phyloP scores from a whole-genome alignment of 2,797 vertebrate genomes.

The Pagetopsis macropterus region DNA sequence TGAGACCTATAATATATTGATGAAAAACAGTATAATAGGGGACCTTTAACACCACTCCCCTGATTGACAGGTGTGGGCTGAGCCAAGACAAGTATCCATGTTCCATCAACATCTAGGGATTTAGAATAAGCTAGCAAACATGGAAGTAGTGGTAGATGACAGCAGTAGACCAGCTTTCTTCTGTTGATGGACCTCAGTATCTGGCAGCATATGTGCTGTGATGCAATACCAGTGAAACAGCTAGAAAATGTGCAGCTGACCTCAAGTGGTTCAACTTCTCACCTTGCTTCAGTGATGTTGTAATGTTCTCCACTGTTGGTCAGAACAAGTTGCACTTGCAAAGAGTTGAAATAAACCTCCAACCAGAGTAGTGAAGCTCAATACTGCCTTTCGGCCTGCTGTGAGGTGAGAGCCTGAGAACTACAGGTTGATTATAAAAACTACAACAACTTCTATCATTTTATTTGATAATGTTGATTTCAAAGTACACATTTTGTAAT shows the following conservation, averaged over 20 bases:
- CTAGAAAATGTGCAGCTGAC: not conserved
- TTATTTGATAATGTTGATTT: not conserved
- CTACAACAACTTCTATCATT: not conserved
- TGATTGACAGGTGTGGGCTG: conserved; percentile 1
- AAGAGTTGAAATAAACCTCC: not conserved
- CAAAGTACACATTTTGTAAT: too few relatives aligned
- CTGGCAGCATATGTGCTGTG: not conserved
- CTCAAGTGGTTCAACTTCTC: not conserved
- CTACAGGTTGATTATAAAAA: not conserved
- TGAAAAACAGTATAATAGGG: too few relatives aligned
- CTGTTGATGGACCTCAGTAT: not conserved
- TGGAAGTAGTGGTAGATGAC: not conserved
- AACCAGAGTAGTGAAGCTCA: too few relatives aligned
- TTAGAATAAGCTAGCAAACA: conserved; percentile 11
- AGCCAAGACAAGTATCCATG: not conserved
- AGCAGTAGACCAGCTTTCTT: not conserved
- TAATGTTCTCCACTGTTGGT: not conserved
- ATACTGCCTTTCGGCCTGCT: not conserved
- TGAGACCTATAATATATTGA: too few relatives aligned
- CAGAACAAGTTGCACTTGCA: not conserved
- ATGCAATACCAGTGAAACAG: not conserved
- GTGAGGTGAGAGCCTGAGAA: not conserved
- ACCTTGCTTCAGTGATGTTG: not conserved
- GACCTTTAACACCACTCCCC: too few relatives aligned
- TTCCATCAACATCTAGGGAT: not conserved